Conservation (phyloP, 2,113 vertebrate species). For the Anhinga anhinga region DNA sequence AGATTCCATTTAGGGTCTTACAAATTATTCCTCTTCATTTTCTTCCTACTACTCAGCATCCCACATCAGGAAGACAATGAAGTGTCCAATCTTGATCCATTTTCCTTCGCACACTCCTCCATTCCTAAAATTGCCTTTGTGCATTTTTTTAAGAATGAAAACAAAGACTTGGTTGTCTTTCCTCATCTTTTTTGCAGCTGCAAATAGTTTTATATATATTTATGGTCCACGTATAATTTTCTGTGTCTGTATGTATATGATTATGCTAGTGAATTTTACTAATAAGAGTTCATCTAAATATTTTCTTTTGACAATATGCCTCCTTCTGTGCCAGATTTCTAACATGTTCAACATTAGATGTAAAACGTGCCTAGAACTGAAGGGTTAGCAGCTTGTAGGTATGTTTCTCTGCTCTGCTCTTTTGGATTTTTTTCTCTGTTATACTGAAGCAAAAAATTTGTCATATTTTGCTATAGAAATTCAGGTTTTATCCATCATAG, state of each 20-base stretch:
- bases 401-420: background rate
- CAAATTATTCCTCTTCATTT: background rate
- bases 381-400: background rate
- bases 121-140: background rate
- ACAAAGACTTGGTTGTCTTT: background rate
- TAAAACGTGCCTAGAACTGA: background rate
- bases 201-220: background rate
- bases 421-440: background rate
- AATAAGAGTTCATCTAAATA: background rate
- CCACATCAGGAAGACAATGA: background rate
- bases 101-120: background rate
- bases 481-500: background rate
- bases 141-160: background rate
- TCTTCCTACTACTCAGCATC: background rate
- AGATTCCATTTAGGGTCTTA: background rate
- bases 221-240: background rate
- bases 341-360: background rate
- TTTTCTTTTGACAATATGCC: background rate
- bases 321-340: background rate
- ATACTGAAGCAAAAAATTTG: background rate
- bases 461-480: background rate
- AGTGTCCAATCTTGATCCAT: background rate
- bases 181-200: background rate
- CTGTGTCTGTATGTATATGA: background rate
- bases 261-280: background rate